Base-by-base conservation (phyloP, 2,888 invertebrate species). In the Mactromeris polynyma region DNA sequence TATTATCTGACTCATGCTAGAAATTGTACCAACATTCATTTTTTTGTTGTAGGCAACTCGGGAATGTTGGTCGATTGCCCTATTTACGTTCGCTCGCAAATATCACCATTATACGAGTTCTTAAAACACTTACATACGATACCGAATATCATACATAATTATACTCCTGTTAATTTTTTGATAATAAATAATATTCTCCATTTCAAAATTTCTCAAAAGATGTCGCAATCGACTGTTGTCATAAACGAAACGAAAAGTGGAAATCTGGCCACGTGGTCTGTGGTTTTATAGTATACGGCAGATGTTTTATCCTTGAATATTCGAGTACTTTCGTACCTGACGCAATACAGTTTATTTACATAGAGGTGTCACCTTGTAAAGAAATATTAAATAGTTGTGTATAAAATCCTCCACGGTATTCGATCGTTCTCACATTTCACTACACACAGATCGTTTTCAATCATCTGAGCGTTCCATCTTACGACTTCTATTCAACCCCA, bases 211-310 rank as follows among this genome's bases (percentile, higher is more conserved):
- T 46, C 46, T 4, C 11, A 7, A 46, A 14, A n/a, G 1, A 46
- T 46, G 6, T 46, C 17, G 46, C 17, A 17, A 17, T 46, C 17
- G 46, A 46, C 46, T 26, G 58, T 64, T 64, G 58, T 64, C 58
- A 64, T 64, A 64, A 46, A 64, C 58, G 58, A 64, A 64, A 64
- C 58, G 58, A 64, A 64, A 73, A 73, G 33, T 33, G 14, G 73
- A 73, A 19, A 33, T 33, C 36, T 1, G 2, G 2, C 58, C 73
- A 73, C 73, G 73, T 73, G 73, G 31, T 73, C 2, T 73, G 73
- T 33, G 73, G 69, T 73, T 73, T 73, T 36, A 33, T 17, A 26
- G 11, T 73, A 33, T 26, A 33, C 14, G 17, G 33, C 73, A 17
- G 33, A 17, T 33, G 73, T 0, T 58, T 11, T 58, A 46, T 46